Evolutionary conservation across 2,113 vertebrate species (phyloP).

Genomic region (Glaucomys volans): DNA sequence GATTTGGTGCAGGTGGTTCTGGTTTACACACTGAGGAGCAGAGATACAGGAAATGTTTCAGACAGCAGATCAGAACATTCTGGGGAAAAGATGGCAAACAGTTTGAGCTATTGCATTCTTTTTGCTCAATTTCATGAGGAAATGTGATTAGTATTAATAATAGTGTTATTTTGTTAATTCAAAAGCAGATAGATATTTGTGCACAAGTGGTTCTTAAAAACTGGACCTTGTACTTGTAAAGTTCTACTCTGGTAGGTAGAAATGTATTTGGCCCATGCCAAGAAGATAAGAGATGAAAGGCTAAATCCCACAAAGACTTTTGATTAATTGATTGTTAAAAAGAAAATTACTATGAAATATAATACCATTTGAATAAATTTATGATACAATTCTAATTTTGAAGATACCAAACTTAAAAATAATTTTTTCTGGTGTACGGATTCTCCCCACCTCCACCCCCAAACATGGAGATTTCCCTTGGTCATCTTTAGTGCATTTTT

Average conservation of each 20-base stretch:
- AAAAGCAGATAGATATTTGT: not conserved
- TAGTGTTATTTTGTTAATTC: conserved; percentile 28
- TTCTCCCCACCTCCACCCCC: not conserved
- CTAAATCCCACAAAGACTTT: not conserved
- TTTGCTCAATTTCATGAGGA: not conserved
- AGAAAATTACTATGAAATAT: not conserved
- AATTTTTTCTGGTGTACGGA: not conserved
- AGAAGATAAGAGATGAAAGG: not conserved
- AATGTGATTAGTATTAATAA: conserved; percentile 9
- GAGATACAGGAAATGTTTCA: conserved; percentile 23
- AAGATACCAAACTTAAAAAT: not conserved
- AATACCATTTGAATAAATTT: not conserved
- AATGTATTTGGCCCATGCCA: not conserved
- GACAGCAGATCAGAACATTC: conserved; percentile 37
- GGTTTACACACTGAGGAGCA: not conserved
- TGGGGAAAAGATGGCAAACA: not conserved
- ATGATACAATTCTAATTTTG: conserved; percentile 8
- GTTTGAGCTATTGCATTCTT: not conserved
- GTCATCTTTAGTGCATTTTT: not conserved
- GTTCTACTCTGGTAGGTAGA: not conserved
- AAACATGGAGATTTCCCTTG: not conserved
- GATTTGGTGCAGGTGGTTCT: not conserved
- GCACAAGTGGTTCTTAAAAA: not conserved
- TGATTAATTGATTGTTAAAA: conserved; percentile 6
- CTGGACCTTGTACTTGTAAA: not conserved